Evolutionary conservation across 2,888 invertebrate species (phyloP).

Genomic region (Chymomyza procnemis): DNA sequence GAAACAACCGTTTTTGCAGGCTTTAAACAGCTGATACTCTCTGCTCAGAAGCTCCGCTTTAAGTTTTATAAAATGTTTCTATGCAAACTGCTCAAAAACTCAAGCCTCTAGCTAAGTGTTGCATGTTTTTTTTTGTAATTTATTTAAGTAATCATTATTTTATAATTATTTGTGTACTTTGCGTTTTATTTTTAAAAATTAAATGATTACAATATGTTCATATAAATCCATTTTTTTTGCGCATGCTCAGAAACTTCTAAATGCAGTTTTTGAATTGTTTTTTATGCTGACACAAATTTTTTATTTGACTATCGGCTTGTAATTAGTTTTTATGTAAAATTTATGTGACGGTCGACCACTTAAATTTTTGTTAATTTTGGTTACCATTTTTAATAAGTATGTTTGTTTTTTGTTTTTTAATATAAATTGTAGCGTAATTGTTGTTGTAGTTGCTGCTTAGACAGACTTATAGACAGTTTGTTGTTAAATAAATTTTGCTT

Average conservation of each 20-base stretch:
- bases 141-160: slow-evolving; percentile 35
- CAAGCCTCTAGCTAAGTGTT: neutral
- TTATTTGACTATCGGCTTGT: slow-evolving; percentile 23
- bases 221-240: slow-evolving; percentile 71
- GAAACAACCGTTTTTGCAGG: slow-evolving; percentile 41
- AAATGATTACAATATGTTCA: slow-evolving; percentile 39
- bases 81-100: neutral
- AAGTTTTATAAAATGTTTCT: slow-evolving; percentile 36
- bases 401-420: slow-evolving; percentile 12
- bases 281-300: slow-evolving; percentile 54
- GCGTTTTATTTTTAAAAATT: slow-evolving; percentile 27
- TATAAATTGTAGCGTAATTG: slow-evolving; percentile 44
- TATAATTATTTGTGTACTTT: slow-evolving; percentile 36
- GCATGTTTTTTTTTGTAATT: neutral
- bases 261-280: slow-evolving; percentile 67
- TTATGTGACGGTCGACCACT: slow-evolving; percentile 2
- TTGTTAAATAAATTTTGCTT: slow-evolving; percentile 19
- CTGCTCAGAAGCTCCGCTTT: neutral
- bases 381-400: slow-evolving; percentile 14
- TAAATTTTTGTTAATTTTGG: slow-evolving; percentile 18
- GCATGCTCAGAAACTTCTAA: slow-evolving; percentile 74
- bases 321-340: neutral
- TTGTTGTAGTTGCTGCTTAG: slow-evolving; percentile 30
- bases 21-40: neutral
- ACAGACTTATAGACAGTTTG: slow-evolving; percentile 37